These are phyloP conservation scores for Drosophila histrio DNA, from an alignment of 2,888 invertebrate species.

Conservation along the genomic window DNA sequence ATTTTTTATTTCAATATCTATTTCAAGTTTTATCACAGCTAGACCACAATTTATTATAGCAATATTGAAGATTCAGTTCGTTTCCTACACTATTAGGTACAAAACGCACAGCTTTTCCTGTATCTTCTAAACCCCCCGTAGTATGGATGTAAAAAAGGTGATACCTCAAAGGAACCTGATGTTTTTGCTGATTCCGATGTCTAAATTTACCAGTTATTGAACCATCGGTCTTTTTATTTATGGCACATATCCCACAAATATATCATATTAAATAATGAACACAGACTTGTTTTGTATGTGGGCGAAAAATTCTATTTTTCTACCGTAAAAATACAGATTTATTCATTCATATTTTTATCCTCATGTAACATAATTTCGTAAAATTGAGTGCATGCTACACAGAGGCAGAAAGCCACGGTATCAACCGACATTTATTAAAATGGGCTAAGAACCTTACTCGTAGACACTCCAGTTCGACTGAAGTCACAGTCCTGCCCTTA, in stretches of 20 bases:
- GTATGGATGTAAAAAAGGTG: no score
- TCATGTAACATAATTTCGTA: slow-evolving; percentile 63
- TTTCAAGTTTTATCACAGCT: no score
- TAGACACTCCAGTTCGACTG: slow-evolving; percentile 36
- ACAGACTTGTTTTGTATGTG: slow-evolving; percentile 29
- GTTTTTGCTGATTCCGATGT: no score
- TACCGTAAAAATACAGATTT: slow-evolving; percentile 61
- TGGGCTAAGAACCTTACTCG: background rate
- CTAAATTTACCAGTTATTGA: no score
- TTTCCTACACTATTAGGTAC: background rate
- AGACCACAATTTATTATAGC: no score
- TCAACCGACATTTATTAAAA: slow-evolving; percentile 1
- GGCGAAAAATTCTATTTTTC: slow-evolving; percentile 68
- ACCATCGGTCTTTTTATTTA: no score
- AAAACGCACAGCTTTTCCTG: background rate
- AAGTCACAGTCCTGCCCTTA: slow-evolving; percentile 5
- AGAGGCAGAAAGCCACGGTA: slow-evolving; percentile 13
- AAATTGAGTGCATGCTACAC: slow-evolving; percentile 64
- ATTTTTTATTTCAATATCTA: no score
- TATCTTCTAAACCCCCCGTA: no score
- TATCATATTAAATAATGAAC: background rate
- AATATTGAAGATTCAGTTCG: background rate
- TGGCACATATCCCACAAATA: background rate
- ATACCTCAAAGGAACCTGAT: no score
- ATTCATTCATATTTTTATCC: slow-evolving; percentile 52